Evolutionary conservation across 2,797 vertebrate species (phyloP).

Genomic region (Chiloscyllium punctatum): DNA sequence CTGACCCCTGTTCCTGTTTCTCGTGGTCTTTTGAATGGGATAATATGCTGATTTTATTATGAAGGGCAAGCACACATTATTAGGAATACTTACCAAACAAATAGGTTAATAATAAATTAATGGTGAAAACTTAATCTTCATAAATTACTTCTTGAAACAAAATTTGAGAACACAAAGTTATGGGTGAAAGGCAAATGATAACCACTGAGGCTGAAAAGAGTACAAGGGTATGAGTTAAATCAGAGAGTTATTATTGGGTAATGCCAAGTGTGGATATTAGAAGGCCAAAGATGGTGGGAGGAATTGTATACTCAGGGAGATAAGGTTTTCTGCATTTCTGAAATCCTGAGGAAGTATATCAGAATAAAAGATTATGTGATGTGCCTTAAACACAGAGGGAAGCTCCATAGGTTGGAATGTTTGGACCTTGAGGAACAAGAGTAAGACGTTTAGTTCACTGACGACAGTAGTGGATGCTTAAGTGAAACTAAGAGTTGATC

Average conservation of each 20-base stretch:
- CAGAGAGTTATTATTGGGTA: neutral
- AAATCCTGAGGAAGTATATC: neutral
- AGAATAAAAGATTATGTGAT: neutral
- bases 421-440: neutral
- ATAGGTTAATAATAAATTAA: neutral
- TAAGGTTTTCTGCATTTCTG: neutral
- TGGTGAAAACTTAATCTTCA: neutral
- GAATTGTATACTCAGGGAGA: neutral
- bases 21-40: neutral
- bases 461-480: neutral
- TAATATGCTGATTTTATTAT: neutral
- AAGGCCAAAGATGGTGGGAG: neutral
- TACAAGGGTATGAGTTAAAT: neutral
- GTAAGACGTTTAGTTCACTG: neutral
- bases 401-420: neutral
- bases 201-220: neutral
- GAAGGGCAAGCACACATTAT: neutral
- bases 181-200: neutral
- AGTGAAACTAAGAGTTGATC: neutral
- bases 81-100: neutral
- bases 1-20: too few species aligned
- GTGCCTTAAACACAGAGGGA: neutral
- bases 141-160: neutral
- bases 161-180: neutral
- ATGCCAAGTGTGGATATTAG: neutral